Conservation (phyloP, 2,113 vertebrate species). For the Coreoperca whiteheadi region DNA sequence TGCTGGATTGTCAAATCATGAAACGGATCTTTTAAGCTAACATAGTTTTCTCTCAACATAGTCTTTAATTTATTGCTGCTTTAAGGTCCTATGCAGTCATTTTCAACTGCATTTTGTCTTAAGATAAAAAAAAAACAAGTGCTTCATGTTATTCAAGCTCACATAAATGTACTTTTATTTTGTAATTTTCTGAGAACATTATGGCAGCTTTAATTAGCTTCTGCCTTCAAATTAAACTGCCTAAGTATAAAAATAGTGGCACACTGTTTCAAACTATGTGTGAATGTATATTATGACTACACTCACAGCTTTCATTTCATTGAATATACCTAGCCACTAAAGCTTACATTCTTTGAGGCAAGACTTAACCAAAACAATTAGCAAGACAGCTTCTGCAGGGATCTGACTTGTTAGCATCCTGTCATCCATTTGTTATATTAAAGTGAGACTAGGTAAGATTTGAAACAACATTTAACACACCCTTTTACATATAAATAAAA, state of each 20-base stretch:
- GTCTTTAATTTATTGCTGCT: background rate
- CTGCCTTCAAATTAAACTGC: background rate
- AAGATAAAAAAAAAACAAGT: background rate
- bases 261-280: background rate
- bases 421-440: background rate
- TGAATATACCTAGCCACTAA: background rate
- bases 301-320: background rate
- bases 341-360: background rate
- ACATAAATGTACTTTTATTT: background rate
- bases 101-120: background rate
- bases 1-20: background rate
- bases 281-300: background rate
- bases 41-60: background rate
- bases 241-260: background rate
- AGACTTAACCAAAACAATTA: background rate
- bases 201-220: background rate
- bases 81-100: background rate
- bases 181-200: background rate
- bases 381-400: background rate
- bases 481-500: background rate
- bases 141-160: background rate
- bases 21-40: background rate
- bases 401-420: background rate
- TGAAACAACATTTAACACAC: background rate
- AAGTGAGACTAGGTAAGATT: background rate